These are phyloP conservation scores for Halocynthia roretzi DNA, from an alignment of 23 tunicate species.

Conservation along the genomic window DNA sequence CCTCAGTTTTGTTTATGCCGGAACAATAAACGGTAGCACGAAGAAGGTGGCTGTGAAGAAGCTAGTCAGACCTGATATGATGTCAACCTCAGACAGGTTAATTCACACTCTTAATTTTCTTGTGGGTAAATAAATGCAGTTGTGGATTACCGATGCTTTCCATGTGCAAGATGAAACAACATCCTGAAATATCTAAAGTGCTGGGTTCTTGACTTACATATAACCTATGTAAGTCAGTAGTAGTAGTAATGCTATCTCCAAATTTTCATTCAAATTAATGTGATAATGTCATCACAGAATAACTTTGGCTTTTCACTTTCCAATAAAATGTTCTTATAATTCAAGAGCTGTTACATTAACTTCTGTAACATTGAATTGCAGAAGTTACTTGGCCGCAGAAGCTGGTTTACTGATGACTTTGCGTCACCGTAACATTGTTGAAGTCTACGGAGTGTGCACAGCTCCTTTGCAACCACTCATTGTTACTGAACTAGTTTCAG, in stretches of 20 bases:
- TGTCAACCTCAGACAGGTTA: slow-evolving; percentile 29
- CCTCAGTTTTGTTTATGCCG: slow-evolving; percentile 53
- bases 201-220: background rate
- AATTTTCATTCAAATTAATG: background rate
- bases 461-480: slow-evolving; percentile 65
- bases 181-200: too few species aligned
- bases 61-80: slow-evolving; percentile 37
- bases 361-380: background rate
- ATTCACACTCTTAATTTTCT: too few species aligned
- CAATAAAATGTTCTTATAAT: background rate
- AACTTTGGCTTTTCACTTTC: background rate
- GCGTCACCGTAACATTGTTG: slow-evolving; percentile 60
- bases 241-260: background rate
- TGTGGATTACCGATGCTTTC: too few species aligned
- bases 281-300: slow-evolving; percentile 54
- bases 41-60: slow-evolving; percentile 69
- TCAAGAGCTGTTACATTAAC: background rate
- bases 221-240: background rate
- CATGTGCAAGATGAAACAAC: too few species aligned
- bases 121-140: too few species aligned
- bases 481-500: slow-evolving; percentile 63
- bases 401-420: slow-evolving; percentile 54
- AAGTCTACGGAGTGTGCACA: slow-evolving; percentile 49
- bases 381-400: slow-evolving; percentile 76
- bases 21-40: slow-evolving; percentile 31